phyloP scores from a whole-genome alignment of 2,797 vertebrate species.

The Amphiprion clarkii region DNA sequence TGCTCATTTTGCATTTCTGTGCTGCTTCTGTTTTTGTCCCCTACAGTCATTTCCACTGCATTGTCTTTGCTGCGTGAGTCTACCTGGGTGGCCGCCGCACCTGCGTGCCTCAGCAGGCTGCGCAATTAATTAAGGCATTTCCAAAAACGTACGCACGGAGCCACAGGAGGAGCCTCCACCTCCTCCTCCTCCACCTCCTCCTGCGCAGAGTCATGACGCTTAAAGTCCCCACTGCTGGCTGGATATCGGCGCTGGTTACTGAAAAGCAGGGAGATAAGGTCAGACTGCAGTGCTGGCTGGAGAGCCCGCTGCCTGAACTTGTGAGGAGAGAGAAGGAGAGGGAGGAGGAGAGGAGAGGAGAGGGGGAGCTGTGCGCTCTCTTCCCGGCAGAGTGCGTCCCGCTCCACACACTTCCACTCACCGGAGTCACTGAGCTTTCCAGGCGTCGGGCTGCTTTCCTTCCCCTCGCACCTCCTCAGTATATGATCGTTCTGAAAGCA shows the following conservation, averaged over 20 bases:
- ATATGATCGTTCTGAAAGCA: constrained; percentile 47
- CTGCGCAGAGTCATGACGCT: neutral
- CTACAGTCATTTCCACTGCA: constrained; percentile 3
- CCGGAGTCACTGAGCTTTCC: constrained; percentile 50
- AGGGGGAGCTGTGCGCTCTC: constrained; percentile 61
- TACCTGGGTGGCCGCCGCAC: constrained; percentile 76
- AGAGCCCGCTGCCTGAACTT: constrained; percentile 60
- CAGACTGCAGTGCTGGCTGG: constrained; percentile 61
- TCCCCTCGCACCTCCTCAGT: constrained; percentile 35
- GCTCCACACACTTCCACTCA: constrained; percentile 45
- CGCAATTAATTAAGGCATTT: constrained; percentile 61
- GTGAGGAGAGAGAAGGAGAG: constrained; percentile 12
- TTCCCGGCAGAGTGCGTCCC: constrained; percentile 73
- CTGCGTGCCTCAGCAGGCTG: constrained; percentile 75
- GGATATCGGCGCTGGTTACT: constrained; percentile 1
- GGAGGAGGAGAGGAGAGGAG: constrained; percentile 23
- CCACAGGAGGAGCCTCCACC: constrained; percentile 11
- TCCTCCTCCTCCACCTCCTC: neutral
- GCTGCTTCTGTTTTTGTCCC: constrained; percentile 17
- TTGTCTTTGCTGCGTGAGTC: constrained; percentile 41
- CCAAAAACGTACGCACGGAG: constrained; percentile 31
- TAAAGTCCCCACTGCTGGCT: neutral
- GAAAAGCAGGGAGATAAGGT: constrained; percentile 27
- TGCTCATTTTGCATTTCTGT: neutral
- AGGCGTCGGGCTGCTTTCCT: constrained; percentile 52